Conservation (phyloP, 2,113 vertebrate species). For the Vireo altiloquus region DNA sequence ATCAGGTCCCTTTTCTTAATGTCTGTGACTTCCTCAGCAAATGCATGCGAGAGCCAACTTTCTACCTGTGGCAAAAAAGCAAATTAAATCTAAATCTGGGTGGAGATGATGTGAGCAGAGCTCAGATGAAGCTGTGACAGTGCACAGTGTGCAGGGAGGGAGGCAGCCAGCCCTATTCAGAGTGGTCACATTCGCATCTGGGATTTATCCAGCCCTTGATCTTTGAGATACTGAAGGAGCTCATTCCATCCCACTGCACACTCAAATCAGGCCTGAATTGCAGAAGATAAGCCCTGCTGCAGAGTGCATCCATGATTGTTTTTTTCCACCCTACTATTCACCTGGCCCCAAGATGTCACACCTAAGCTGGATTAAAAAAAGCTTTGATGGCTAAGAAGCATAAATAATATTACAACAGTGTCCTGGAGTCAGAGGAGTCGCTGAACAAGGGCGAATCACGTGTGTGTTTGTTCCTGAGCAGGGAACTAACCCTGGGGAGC, state of each 20-base stretch:
- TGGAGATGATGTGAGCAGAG: neutral
- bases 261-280: neutral
- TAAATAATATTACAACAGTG: conserved; percentile 7
- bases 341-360: conserved; percentile 22
- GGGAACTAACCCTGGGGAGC: neutral
- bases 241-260: conserved; percentile 29
- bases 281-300: neutral
- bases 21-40: neutral
- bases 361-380: conserved; percentile 14
- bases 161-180: neutral
- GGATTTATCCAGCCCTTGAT: conserved; percentile 35
- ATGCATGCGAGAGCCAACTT: neutral
- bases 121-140: conserved; percentile 8
- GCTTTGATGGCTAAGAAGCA: conserved; percentile 12
- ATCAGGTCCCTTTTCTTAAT: conserved; percentile 1
- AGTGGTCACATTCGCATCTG: neutral
- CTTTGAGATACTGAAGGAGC: neutral
- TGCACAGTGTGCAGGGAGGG: neutral
- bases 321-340: neutral
- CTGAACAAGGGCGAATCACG: neutral
- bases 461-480: neutral
- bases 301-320: neutral
- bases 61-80: conserved; percentile 26
- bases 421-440: neutral
- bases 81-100: neutral